These are phyloP conservation scores for Alviniconcha strummeri DNA, from an alignment of 2,888 invertebrate genomes.

Conservation along the genomic window DNA sequence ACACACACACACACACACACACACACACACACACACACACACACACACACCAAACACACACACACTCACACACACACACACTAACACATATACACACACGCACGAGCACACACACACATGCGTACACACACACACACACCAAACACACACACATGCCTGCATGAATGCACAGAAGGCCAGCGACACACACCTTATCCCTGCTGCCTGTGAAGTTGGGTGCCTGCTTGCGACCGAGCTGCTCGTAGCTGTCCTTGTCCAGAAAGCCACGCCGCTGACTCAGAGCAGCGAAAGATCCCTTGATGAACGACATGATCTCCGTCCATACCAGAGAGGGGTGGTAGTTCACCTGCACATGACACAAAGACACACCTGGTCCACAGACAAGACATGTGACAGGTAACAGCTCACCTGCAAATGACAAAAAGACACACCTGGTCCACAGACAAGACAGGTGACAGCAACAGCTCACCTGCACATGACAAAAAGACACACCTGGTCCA, in stretches of 20 bases:
- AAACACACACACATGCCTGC: no score
- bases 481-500: not conserved
- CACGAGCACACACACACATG: not conserved
- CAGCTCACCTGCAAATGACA: no score
- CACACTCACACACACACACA: not conserved
- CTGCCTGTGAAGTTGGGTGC: slow-evolving; percentile 42
- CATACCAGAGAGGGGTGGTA: slow-evolving; percentile 52
- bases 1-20: no score
- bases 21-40: no score
- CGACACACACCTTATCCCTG: slow-evolving; percentile 48
- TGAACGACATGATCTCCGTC: slow-evolving; percentile 68
- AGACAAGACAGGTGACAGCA: slow-evolving; percentile 47
- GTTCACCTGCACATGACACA: slow-evolving; percentile 16
- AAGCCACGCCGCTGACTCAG: slow-evolving; percentile 34
- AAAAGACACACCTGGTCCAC: slow-evolving; percentile 49
- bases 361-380: not conserved
- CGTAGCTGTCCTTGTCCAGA: slow-evolving; percentile 33
- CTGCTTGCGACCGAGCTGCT: slow-evolving; percentile 39
- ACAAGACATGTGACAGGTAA: not conserved
- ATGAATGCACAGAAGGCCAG: no score
- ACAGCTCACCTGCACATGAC: slow-evolving; percentile 22
- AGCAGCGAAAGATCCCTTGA: slow-evolving; percentile 43
- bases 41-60: no score
- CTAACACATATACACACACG: not conserved
- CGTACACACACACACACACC: not conserved